Conservation (phyloP, 2,113 vertebrate species). For the Athene cunicularia region DNA sequence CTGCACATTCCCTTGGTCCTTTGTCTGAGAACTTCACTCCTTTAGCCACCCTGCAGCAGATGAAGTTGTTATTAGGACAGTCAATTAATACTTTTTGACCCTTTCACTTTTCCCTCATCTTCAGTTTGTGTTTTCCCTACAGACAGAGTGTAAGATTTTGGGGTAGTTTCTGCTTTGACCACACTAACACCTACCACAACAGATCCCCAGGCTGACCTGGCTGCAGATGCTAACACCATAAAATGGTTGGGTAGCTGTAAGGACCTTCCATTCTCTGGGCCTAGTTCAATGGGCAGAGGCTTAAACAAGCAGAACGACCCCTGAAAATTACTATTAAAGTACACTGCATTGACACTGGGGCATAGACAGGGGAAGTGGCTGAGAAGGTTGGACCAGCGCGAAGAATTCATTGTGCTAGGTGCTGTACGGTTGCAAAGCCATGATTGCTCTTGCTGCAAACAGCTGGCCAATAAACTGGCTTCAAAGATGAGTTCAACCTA, state of each 20-base stretch:
- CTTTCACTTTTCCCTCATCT: background rate
- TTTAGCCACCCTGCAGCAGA: background rate
- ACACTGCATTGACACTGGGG: too few relatives aligned
- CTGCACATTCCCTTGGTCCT: background rate
- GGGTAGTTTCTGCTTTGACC: background rate
- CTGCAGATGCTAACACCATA: background rate
- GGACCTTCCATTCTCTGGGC: background rate
- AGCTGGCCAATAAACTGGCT: background rate
- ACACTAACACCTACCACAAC: background rate
- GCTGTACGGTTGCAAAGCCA: background rate
- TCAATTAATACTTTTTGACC: background rate
- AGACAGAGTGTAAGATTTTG: background rate
- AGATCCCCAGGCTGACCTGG: background rate
- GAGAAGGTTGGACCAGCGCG: background rate
- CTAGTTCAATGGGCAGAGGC: background rate
- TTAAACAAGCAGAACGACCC: background rate
- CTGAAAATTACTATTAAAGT: background rate
- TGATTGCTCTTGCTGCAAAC: background rate
- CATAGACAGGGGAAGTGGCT: fast-evolving
- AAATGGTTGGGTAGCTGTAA: background rate
- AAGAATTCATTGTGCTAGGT: background rate
- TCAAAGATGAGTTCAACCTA: background rate
- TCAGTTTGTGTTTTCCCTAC: background rate
- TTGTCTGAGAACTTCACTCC: background rate
- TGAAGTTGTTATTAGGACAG: background rate